Conservation (phyloP, 2,797 vertebrate species). For the Periparus ater region DNA sequence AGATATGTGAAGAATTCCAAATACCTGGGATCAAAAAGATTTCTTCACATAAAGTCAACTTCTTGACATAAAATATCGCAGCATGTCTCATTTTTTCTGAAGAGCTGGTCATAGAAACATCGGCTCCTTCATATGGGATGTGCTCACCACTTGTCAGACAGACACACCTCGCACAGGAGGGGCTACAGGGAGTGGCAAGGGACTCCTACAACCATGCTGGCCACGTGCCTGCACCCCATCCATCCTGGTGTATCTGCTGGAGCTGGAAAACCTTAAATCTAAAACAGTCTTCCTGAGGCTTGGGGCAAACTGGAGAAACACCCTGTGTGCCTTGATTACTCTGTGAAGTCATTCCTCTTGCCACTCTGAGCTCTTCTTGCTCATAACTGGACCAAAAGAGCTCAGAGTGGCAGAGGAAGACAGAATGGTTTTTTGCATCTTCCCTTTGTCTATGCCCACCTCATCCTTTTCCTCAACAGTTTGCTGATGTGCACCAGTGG, state of each 20-base stretch:
- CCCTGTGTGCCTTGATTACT: not conserved
- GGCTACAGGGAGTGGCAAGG: not conserved
- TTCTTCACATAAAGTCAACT: not conserved
- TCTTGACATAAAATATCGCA: too few species aligned
- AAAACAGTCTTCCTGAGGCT: not conserved
- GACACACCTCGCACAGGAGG: accelerated
- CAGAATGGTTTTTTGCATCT: accelerated
- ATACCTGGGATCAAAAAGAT: not conserved
- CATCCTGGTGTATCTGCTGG: accelerated
- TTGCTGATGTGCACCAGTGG: not conserved
- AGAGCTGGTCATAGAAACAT: not conserved
- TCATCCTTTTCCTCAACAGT: not conserved
- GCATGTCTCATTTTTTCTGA: not conserved
- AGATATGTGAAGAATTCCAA: not conserved
- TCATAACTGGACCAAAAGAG: not conserved
- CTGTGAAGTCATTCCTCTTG: not conserved
- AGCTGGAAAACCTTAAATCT: not conserved
- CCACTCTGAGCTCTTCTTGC: not conserved
- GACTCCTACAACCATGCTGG: accelerated
- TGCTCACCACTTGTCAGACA: accelerated
- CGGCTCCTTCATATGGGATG: accelerated
- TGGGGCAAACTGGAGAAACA: not conserved
- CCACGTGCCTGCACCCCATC: not conserved
- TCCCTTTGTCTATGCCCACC: not conserved
- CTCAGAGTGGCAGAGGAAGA: not conserved